These are phyloP conservation scores for Hipposideros armiger DNA, from an alignment of 2,113 vertebrate genomes.

Conservation along the genomic window DNA sequence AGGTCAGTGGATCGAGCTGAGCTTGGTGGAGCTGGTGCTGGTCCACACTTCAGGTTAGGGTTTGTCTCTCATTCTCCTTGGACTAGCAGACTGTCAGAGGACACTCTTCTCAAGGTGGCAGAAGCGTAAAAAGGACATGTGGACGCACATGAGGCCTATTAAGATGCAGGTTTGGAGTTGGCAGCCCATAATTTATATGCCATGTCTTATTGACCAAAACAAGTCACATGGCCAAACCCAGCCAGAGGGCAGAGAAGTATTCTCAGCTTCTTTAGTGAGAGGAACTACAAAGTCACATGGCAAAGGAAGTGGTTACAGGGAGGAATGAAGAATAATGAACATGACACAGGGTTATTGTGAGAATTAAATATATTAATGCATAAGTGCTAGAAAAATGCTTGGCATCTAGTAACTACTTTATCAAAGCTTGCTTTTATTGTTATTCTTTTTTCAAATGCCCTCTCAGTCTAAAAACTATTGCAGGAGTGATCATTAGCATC, in stretches of 20 bases:
- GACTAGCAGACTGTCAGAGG: background rate
- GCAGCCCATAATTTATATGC: background rate
- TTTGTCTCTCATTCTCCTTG: background rate
- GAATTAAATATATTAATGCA: background rate
- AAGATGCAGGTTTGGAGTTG: background rate
- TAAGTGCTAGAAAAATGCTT: background rate
- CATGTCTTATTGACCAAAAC: background rate
- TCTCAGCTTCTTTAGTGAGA: background rate
- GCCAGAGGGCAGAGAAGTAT: background rate
- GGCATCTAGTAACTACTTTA: background rate
- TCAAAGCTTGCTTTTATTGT: background rate
- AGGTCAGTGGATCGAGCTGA: background rate
- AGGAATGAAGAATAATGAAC: background rate
- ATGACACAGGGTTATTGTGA: background rate
- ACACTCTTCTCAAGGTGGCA: background rate
- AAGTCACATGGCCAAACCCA: background rate
- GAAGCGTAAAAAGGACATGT: background rate
- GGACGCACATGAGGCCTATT: background rate
- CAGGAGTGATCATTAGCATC: background rate
- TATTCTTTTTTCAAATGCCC: background rate
- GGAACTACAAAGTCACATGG: background rate
- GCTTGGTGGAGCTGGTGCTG: background rate
- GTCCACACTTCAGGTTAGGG: background rate
- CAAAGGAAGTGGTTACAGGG: background rate
- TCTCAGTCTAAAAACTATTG: background rate